These are phyloP conservation scores for Ormyrus rosae DNA, from an alignment of 2,888 invertebrate species.

Conservation along the genomic window DNA sequence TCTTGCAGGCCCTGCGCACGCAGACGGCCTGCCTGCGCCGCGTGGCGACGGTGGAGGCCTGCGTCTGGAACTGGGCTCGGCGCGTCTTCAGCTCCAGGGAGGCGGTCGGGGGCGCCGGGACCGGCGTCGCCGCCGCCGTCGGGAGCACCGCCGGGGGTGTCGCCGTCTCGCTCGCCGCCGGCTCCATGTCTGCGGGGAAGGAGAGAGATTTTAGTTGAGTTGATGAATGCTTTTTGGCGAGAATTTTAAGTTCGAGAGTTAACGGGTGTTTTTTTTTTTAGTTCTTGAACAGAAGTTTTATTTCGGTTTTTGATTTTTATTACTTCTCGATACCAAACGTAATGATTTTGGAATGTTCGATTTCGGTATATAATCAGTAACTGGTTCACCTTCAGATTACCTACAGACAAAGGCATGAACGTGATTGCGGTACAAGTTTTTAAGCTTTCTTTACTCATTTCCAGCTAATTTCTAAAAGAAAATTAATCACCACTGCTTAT, in stretches of 20 bases:
- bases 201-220: too few species aligned
- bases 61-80: constrained; percentile 79
- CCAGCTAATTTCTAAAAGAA: too few species aligned
- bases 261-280: not conserved
- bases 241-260: too few species aligned
- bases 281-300: not conserved
- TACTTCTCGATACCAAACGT: too few species aligned
- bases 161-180: constrained; percentile 43
- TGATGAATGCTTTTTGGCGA: too few species aligned
- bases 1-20: constrained; percentile 89
- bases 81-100: constrained; percentile 77
- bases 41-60: constrained; percentile 84
- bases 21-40: constrained; percentile 89
- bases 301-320: not conserved
- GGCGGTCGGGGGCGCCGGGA: constrained; percentile 60
- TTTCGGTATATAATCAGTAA: too few species aligned
- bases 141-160: constrained; percentile 36
- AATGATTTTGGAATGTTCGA: too few species aligned
- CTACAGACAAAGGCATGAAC: too few species aligned
- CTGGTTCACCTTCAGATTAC: too few species aligned
- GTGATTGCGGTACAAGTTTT: too few species aligned
- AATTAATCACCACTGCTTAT: too few species aligned
- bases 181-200: constrained; percentile 45
- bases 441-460: too few species aligned
- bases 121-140: constrained; percentile 62